Evolutionary conservation across 2,113 vertebrate genomes (phyloP), one percentile per base, ranked within the genome.

Genomic region (Bagarius yarrelli): DNA sequence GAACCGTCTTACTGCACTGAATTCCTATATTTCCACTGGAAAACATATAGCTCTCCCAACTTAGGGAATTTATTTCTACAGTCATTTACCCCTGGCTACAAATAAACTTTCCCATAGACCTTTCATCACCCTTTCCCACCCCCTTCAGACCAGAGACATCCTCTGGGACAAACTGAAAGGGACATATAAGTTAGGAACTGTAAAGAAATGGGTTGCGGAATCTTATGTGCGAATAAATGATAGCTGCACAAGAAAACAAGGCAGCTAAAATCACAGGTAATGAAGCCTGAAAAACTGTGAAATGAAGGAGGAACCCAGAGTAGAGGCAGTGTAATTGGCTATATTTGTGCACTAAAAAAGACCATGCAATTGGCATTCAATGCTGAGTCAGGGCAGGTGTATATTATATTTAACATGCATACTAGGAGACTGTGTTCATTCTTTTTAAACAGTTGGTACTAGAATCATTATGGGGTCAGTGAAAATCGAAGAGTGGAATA

Each of bases 71-170:
- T 64, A 72, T 53, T 21, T 59, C 47, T 64, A 63, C 57, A n/a
- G 53, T 59, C 69, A 67, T 50, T 76, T 61, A 50, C 64, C 71
- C 27, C 85, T 56, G 67, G 74, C 78, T 36, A 83, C 8, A 69
- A 47, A 77, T 76, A 79, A 87, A 83, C 86, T 82, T 87, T 87
- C 86, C 81, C 84, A 87, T 83, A 82, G 60, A 73, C 84, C 66
- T 72, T 60, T 44, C 44, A 8, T 47, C 44, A 47, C 44, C 44
- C 44, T 27, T 60, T 15, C 59, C 59, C 84, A 80, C 59, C 83
- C 47, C 78, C 59, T 82, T 36, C 78, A 77, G 67, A 81, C 83
- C 79, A 77, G 84, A 81, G 11, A 14, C 64, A 57, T 85, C 86
- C 84, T 80, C 52, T 30, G 79, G 79, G 86, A 81, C 32, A 16